These are phyloP conservation scores for Mystacornis crossleyi DNA, from an alignment of 2,113 vertebrate genomes.

Conservation along the genomic window DNA sequence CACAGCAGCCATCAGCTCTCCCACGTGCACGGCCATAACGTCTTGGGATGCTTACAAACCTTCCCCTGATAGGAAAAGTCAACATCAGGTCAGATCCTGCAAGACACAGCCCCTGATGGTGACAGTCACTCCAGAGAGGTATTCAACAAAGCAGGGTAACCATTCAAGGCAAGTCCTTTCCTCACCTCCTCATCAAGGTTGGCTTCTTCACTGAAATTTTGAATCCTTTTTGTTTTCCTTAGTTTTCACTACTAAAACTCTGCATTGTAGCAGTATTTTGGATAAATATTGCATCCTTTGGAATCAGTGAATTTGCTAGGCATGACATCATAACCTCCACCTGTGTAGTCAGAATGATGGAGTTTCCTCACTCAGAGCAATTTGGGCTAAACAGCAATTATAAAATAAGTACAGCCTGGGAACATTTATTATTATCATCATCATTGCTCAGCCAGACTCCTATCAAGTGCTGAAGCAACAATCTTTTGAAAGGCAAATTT, in stretches of 20 bases:
- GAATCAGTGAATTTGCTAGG: not conserved
- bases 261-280: not conserved
- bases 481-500: conserved; percentile 27
- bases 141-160: not conserved
- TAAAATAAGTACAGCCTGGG: not conserved
- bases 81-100: not conserved
- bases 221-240: not conserved
- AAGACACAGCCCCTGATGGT: not conserved
- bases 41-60: not conserved
- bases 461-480: not conserved
- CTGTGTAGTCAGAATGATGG: not conserved
- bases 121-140: not conserved
- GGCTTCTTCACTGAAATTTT: not conserved
- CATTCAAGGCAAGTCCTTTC: not conserved
- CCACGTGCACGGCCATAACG: fast-evolving
- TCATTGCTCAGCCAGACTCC: not conserved
- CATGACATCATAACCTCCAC: not conserved
- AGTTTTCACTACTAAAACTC: not conserved
- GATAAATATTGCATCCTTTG: not conserved
- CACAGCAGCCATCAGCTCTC: not conserved
- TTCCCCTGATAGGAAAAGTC: fast-evolving
- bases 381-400: not conserved
- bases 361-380: not conserved
- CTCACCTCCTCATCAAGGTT: fast-evolving
- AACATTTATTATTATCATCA: not conserved